These are phyloP conservation scores for Tetragnatha versicolor DNA, from an alignment of 1,140 invertebrate species.

Conservation along the genomic window DNA sequence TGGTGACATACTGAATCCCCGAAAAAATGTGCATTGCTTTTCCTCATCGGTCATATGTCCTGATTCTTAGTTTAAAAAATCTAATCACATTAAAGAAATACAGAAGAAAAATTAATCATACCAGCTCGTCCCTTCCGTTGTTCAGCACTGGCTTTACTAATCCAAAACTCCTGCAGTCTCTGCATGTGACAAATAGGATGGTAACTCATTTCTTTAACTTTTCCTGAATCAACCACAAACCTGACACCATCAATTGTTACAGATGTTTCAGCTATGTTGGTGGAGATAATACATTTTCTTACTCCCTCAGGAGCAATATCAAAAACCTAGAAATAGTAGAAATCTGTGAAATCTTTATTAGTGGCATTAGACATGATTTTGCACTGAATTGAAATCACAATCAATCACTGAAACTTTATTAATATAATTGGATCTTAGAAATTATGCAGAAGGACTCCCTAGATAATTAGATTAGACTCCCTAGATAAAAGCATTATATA, in stretches of 20 bases:
- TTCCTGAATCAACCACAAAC: conserved; percentile 96
- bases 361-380: no score
- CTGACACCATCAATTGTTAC: conserved; percentile 98
- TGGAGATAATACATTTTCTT: conserved; percentile 96
- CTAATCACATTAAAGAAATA: no score
- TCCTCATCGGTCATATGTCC: no score
- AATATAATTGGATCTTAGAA: no score
- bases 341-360: no score
- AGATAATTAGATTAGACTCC: no score
- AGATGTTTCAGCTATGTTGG: conserved; percentile 99
- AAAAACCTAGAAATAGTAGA: conserved; percentile 77
- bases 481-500: no score
- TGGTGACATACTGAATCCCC: background rate
- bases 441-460: no score
- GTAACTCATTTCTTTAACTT: conserved; percentile 97
- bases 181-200: conserved; percentile 89
- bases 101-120: conserved; percentile 54
- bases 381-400: no score
- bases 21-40: no score
- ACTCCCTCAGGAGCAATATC: conserved; percentile 94
- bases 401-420: no score
- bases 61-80: no score
- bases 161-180: conserved; percentile 90
- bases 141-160: conserved; percentile 95
- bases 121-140: conserved; percentile 96